Evolutionary conservation across 2,797 vertebrate species (phyloP), one percentile per base, ranked within the genome.

Genomic region (Dendrocincla fuliginosa): DNA sequence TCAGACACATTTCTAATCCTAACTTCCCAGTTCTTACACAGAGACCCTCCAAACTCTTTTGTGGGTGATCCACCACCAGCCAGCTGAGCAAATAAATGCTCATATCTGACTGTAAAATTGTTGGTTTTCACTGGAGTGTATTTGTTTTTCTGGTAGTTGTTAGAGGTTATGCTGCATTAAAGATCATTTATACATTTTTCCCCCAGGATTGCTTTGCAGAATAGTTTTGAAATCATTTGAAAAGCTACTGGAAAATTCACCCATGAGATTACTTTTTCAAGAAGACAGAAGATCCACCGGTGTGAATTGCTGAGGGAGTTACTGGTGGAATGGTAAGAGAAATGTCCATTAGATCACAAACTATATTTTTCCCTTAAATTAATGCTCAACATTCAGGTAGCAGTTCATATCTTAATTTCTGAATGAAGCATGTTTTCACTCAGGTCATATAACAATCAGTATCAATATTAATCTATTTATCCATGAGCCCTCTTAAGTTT

Each of bases 1-100:
- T 73, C 76, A 90, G 90, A 71, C 90, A 75, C 80, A 37, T 94
- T 95, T 94, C 83, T 95, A 95, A 97, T 91, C 59, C 90, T 44
- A 94, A 91, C 80, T 91, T 95, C 74, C 59, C 77, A 20, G 67
- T 84, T 88, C 80, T 90, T 69, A 90, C 30, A 57, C 17, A 60
- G 74, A 91, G 80, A 87, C 83, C 70, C 91, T 95, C 80, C 90
- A 94, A 91, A 92, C 79, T 52, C 81, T 93, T 65, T 84, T 86
- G 79, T 61, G 57, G 84, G 84, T 95, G 87, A 93, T 76, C 82
- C 42, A 64, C 75, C 39, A 85, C 37, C 64, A 88, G 47, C 42
- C 85, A 91, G 74, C 77, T 88, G 59, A 95, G 37, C 0, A 16
- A 93, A 70, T 63, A 59, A 20, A 4, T 76, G 70, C 52, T 70